Percentiles rank a stretch among this genome's conserved stretches.
These are phyloP conservation scores for Gobius niger DNA, from an alignment of 2,113 vertebrate species.

Conservation along the genomic window DNA sequence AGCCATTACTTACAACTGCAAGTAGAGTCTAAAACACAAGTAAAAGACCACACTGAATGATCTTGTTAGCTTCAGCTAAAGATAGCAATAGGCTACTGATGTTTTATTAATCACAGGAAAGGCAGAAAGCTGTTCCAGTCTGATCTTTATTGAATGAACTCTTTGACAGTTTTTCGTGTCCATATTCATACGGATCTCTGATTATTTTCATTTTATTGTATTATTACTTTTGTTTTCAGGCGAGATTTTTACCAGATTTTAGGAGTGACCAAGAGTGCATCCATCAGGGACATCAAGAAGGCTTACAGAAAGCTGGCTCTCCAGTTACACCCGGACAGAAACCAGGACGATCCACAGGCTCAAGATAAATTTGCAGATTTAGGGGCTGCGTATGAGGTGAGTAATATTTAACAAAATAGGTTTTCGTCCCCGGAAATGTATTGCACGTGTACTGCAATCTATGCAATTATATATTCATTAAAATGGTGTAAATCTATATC, in stretches of 20 bases:
- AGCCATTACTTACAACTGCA: neutral
- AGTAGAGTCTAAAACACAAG: too few relatives aligned
- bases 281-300: constrained; percentile 96
- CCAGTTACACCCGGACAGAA: constrained; percentile 95
- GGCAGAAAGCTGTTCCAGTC: too few relatives aligned
- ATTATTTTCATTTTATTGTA: too few relatives aligned
- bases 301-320: constrained; percentile 96
- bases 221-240: constrained; percentile 61
- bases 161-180: too few relatives aligned
- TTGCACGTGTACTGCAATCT: neutral
- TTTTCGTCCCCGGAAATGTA: neutral
- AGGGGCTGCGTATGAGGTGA: constrained; percentile 95
- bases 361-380: constrained; percentile 96
- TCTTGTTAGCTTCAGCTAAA: constrained; percentile 16
- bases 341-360: constrained; percentile 91
- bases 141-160: too few relatives aligned
- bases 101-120: neutral
- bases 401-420: neutral
- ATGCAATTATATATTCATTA: neutral
- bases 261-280: constrained; percentile 88
- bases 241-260: constrained; percentile 96
- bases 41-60: neutral
- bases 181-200: too few relatives aligned
- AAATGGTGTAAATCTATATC: neutral
- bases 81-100: constrained; percentile 15